These are phyloP conservation scores for Hartigia nigra DNA, from an alignment of 2,888 invertebrate genomes.

Conservation along the genomic window DNA sequence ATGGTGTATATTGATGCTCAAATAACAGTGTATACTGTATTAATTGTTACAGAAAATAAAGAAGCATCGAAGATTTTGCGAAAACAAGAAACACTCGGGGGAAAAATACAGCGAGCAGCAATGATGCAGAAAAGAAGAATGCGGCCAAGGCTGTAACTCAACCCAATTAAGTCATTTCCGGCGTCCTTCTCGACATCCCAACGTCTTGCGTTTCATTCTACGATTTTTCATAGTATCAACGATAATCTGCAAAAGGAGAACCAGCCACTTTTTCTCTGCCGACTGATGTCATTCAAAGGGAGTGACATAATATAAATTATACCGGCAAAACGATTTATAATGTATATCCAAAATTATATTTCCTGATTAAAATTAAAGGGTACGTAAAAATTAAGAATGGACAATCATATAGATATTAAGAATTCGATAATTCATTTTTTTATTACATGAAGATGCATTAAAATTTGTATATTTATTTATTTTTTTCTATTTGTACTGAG, in stretches of 20 bases:
- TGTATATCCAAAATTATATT: not conserved
- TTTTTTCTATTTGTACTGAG: not conserved
- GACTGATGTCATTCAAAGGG: not conserved
- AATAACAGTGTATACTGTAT: not conserved
- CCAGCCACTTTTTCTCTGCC: not conserved
- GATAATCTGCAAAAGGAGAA: not conserved
- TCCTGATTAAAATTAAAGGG: not conserved
- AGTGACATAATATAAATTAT: not conserved
- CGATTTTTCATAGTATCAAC: not conserved
- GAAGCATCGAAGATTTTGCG: not conserved
- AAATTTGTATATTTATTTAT: not conserved
- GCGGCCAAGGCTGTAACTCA: not conserved
- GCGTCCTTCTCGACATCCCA: not conserved
- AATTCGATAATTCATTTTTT: not conserved
- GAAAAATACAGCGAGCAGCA: not conserved
- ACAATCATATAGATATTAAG: not conserved
- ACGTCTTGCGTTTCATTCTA: not conserved
- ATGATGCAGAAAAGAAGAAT: not conserved
- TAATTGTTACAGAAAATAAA: not conserved
- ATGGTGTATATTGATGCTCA: not conserved
- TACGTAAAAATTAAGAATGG: not conserved
- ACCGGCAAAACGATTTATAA: not conserved
- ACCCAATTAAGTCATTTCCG: constrained; percentile 5
- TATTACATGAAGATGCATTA: not conserved
- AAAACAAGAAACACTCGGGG: not conserved